A percentile compares a stretch with the other conserved stretches of the same genome.
These are phyloP conservation scores for Cassiopea xamachana DNA, from an alignment of 30 jellyfish, hydroid and myxozoan species.

Conservation along the genomic window DNA sequence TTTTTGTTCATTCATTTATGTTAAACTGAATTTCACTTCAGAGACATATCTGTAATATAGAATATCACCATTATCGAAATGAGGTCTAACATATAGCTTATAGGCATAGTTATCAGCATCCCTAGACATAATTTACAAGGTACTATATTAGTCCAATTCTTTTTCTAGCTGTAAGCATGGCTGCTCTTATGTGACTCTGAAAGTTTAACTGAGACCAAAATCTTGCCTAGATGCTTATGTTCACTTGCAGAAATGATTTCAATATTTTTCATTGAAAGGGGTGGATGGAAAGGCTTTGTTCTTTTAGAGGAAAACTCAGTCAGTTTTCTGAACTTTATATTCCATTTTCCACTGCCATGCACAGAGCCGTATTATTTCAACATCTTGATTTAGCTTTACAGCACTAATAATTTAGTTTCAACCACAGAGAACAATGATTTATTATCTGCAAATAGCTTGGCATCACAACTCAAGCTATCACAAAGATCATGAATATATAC, in stretches of 20 bases:
- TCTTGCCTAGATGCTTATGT: background rate
- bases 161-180: background rate
- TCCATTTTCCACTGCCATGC: too few relatives aligned
- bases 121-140: background rate
- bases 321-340: too few relatives aligned
- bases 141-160: background rate
- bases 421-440: too few relatives aligned
- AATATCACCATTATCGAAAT: slow-evolving; percentile 54
- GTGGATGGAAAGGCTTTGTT: too few relatives aligned
- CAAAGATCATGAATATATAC: too few relatives aligned
- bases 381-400: too few relatives aligned
- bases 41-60: slow-evolving; percentile 44
- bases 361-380: too few relatives aligned
- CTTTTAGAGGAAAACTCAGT: too few relatives aligned
- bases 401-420: too few relatives aligned
- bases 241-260: background rate
- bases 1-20: slow-evolving; percentile 45
- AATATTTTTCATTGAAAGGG: background rate
- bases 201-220: background rate
- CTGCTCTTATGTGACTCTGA: background rate
- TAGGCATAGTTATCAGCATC: slow-evolving; percentile 16
- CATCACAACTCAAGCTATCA: too few relatives aligned
- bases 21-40: slow-evolving; percentile 32
- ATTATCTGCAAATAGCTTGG: too few relatives aligned
- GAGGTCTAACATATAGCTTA: slow-evolving; percentile 45